phyloP scores from a whole-genome alignment of 2,888 invertebrate species.

The Melieria picta region DNA sequence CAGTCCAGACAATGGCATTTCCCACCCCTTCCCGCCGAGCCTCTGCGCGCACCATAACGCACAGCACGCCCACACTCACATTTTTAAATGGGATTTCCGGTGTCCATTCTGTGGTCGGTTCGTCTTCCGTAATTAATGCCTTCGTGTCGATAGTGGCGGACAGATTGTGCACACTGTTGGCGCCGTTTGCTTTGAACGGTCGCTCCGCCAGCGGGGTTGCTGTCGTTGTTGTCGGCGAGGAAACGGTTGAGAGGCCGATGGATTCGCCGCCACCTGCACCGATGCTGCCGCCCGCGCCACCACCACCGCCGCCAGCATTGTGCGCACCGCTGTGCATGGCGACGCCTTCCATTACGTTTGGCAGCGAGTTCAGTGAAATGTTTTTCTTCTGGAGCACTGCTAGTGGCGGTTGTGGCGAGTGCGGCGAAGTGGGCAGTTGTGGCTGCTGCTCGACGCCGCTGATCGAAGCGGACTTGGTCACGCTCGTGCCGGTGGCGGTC shows the following conservation, averaged over 20 bases:
- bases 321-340: constrained; percentile 46
- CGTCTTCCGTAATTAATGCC: constrained; percentile 75
- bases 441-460: constrained; percentile 42
- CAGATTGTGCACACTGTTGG: constrained; percentile 48
- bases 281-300: background rate
- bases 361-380: constrained; percentile 57
- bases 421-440: constrained; percentile 36
- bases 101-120: constrained; percentile 84
- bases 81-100: constrained; percentile 93
- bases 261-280: constrained; percentile 4
- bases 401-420: constrained; percentile 19
- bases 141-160: constrained; percentile 61
- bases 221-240: constrained; percentile 53
- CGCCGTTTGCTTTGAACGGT: constrained; percentile 47
- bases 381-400: constrained; percentile 53
- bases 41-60: no score
- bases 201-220: constrained; percentile 43
- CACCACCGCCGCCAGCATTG: constrained; percentile 26
- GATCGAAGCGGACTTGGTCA: constrained; percentile 55
- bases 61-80: constrained; percentile 67
- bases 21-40: no score
- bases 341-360: constrained; percentile 60
- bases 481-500: constrained; percentile 32
- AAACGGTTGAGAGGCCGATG: constrained; percentile 48
- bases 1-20: no score